phyloP scores from a whole-genome alignment of 2,888 invertebrate genomes.

The Trimorus sp. region DNA sequence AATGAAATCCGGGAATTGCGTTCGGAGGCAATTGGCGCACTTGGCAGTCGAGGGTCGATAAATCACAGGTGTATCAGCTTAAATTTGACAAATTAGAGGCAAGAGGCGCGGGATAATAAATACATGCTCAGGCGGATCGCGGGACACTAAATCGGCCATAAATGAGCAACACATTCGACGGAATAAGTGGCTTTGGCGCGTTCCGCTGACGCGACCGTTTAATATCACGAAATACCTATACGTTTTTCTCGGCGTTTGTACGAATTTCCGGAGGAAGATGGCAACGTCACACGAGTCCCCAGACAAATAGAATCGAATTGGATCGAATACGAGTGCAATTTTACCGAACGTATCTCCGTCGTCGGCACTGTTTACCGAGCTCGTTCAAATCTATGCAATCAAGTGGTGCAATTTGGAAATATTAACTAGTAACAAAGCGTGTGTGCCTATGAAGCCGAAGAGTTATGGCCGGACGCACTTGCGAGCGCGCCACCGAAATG shows the following conservation, averaged over 20 bases:
- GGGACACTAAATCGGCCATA: constrained; percentile 47
- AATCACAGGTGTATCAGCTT: constrained; percentile 15
- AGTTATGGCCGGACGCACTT: neutral
- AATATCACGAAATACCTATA: constrained; percentile 49
- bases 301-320: constrained; percentile 60
- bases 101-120: constrained; percentile 25
- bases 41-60: neutral
- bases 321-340: constrained; percentile 51
- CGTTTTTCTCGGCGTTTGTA: constrained; percentile 34
- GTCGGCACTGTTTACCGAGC: constrained; percentile 37
- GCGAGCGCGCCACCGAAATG: too few relatives aligned
- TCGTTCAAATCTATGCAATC: constrained; percentile 44
- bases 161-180: constrained; percentile 53
- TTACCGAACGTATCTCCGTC: constrained; percentile 35
- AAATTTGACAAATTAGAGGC: constrained; percentile 39
- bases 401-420: constrained; percentile 41
- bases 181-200: constrained; percentile 47
- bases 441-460: neutral
- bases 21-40: constrained; percentile 38
- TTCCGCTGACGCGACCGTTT: constrained; percentile 51
- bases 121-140: constrained; percentile 6
- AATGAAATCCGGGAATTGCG: neutral
- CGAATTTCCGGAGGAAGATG: constrained; percentile 38
- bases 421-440: constrained; percentile 26
- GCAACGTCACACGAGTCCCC: constrained; percentile 43